phyloP scores from a whole-genome alignment of 2,888 invertebrate species.

The Nebria brevicollis region DNA sequence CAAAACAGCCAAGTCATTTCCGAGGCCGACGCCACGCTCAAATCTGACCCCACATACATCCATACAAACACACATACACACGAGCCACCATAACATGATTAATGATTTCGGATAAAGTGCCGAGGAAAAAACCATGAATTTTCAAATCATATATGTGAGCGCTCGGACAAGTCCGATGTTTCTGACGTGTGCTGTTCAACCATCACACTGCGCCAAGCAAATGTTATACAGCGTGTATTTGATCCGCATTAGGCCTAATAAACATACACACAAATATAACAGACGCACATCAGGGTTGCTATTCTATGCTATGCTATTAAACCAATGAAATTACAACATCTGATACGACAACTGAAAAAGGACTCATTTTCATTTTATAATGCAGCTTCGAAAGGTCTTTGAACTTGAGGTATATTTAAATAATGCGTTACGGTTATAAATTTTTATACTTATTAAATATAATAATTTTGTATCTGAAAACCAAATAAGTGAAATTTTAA shows the following conservation, averaged over 20 bases:
- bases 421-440: neutral
- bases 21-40: slow-evolving; percentile 29
- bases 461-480: neutral
- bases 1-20: slow-evolving; percentile 45
- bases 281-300: neutral
- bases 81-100: slow-evolving; percentile 38
- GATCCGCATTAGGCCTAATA: neutral
- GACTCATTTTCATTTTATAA: neutral
- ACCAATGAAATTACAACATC: neutral
- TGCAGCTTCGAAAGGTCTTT: neutral
- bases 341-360: neutral
- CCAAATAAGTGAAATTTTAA: neutral
- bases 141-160: slow-evolving; percentile 42
- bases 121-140: slow-evolving; percentile 46
- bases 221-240: neutral
- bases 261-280: neutral
- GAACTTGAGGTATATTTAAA: neutral
- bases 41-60: slow-evolving; percentile 31
- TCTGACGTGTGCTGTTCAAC: slow-evolving; percentile 41
- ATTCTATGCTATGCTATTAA: neutral
- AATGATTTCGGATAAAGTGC: slow-evolving; percentile 45
- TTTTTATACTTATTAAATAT: neutral
- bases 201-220: slow-evolving; percentile 8
- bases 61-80: slow-evolving; percentile 24
- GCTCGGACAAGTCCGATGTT: slow-evolving; percentile 34